A percentile compares a stretch with the other conserved stretches of the same genome.
phyloP scores from a whole-genome alignment of 1,140 invertebrate species.

The Drosophila grimshawi region DNA sequence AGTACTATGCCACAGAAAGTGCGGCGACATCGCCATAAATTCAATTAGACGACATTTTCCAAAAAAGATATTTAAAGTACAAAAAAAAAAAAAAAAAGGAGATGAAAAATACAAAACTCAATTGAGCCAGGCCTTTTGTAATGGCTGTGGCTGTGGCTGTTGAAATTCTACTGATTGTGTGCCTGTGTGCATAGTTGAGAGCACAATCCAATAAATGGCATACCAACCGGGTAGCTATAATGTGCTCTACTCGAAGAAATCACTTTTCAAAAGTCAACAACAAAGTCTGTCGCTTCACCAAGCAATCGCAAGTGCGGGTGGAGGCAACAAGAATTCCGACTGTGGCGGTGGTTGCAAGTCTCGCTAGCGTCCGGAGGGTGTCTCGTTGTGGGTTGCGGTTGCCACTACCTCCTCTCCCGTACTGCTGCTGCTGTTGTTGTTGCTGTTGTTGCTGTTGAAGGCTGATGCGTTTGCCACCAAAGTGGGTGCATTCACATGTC shows the following conservation, averaged over 20 bases:
- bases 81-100: slow-evolving; percentile 8
- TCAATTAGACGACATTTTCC: slow-evolving; percentile 46
- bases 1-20: slow-evolving; percentile 1
- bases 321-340: not conserved
- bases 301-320: not conserved
- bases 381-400: slow-evolving; percentile 54
- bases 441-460: slow-evolving; percentile 49
- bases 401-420: slow-evolving; percentile 11
- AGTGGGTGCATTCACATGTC: slow-evolving; percentile 85
- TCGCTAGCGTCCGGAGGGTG: slow-evolving; percentile 50
- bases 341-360: slow-evolving; percentile 21
- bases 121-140: slow-evolving; percentile 47
- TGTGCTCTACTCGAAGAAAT: slow-evolving; percentile 79
- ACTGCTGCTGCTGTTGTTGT: slow-evolving; percentile 44
- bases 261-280: slow-evolving; percentile 83
- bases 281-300: slow-evolving; percentile 45
- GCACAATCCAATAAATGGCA: slow-evolving; percentile 78
- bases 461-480: slow-evolving; percentile 70
- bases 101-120: slow-evolving; percentile 32
- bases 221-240: slow-evolving; percentile 71
- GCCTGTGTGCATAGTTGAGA: slow-evolving; percentile 32
- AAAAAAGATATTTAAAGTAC: not conserved
- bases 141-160: slow-evolving; percentile 13
- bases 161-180: not conserved
- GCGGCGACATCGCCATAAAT: slow-evolving; percentile 19